Conservation (phyloP, 1,140 invertebrate species). For the Gonatopus flavifemur region DNA sequence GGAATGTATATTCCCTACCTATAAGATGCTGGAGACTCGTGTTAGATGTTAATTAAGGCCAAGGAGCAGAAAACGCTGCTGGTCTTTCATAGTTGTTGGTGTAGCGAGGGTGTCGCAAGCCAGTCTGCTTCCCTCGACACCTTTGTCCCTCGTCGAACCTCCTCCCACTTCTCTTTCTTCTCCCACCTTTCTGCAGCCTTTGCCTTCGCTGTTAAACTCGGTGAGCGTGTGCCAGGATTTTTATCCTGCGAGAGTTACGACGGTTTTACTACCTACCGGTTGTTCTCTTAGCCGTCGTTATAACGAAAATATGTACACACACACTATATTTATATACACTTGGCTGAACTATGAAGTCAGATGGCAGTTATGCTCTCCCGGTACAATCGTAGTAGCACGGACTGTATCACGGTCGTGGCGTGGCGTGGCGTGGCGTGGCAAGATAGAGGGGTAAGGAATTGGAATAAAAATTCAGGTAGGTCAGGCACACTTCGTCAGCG, state of each 20-base stretch:
- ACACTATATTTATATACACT: too few relatives aligned
- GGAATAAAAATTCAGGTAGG: too few relatives aligned
- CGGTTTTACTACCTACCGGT: constrained; percentile 39
- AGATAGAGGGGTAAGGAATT: too few relatives aligned
- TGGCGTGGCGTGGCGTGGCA: too few relatives aligned
- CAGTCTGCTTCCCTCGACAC: too few relatives aligned
- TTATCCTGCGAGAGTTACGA: constrained; percentile 46
- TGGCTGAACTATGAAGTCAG: too few relatives aligned
- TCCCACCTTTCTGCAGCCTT: neutral
- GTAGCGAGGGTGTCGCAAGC: constrained; percentile 46
- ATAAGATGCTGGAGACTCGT: constrained; percentile 41
- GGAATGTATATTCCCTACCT: too few relatives aligned
- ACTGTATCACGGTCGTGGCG: too few relatives aligned
- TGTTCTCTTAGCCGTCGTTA: constrained; percentile 44
- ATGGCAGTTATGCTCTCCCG: too few relatives aligned
- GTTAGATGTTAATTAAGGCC: constrained; percentile 57
- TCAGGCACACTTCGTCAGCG: too few relatives aligned
- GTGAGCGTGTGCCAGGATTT: constrained; percentile 45
- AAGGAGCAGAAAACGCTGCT: constrained; percentile 50
- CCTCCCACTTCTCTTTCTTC: constrained; percentile 6
- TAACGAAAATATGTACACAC: too few relatives aligned
- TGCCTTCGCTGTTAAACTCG: constrained; percentile 2
- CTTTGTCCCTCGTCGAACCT: constrained; percentile 24
- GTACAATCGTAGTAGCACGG: too few relatives aligned
- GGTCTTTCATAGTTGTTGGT: constrained; percentile 29